Conservation (phyloP, 2,888 invertebrate species). For the Gryllus longicercus region DNA sequence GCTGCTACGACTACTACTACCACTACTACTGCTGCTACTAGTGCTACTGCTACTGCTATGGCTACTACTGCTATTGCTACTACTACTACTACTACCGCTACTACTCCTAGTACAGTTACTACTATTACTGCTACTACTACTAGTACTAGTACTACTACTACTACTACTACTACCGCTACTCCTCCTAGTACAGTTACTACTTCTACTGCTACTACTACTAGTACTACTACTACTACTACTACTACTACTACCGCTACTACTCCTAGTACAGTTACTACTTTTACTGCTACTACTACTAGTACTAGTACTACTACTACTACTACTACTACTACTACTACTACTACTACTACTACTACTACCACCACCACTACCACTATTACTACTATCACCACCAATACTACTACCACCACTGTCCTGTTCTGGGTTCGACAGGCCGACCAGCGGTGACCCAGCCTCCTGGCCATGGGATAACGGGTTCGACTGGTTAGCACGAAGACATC, state of each 20-base stretch:
- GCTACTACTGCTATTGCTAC: background rate
- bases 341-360: background rate
- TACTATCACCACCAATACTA: background rate
- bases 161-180: background rate
- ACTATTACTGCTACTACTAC: background rate
- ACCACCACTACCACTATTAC: constrained; percentile 5
- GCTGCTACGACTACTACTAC: background rate
- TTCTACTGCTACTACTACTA: background rate
- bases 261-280: background rate
- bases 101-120: background rate
- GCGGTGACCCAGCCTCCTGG: too few species aligned
- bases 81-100: background rate
- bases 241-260: background rate
- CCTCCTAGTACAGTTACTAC: background rate
- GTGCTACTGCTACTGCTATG: background rate
- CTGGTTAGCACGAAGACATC: too few species aligned
- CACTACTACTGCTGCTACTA: background rate
- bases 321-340: constrained; percentile 17
- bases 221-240: background rate
- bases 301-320: background rate
- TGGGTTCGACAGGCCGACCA: too few species aligned
- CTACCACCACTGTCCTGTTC: background rate
- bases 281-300: background rate
- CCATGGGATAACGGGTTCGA: too few species aligned
- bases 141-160: background rate